phyloP scores from a whole-genome alignment of 2,797 vertebrate genomes.

The Todus mexicanus region DNA sequence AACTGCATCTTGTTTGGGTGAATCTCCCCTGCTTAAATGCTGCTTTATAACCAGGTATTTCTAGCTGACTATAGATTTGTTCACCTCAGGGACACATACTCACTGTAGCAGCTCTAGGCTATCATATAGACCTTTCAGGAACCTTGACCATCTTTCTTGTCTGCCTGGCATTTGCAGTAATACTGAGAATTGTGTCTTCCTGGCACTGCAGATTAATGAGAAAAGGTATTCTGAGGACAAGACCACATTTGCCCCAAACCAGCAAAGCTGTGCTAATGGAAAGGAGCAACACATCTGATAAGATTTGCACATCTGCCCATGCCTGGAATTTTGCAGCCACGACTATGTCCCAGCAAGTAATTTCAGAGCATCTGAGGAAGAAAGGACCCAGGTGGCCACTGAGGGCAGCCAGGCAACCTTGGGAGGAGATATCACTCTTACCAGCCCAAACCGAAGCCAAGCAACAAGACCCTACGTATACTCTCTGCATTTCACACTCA shows the following conservation, averaged over 20 bases:
- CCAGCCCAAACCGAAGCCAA: background rate
- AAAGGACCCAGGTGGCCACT: background rate
- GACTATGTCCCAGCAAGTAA: background rate
- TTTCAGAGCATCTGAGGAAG: background rate
- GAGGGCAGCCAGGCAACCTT: background rate
- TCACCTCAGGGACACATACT: background rate
- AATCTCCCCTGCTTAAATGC: background rate
- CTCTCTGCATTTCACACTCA: background rate
- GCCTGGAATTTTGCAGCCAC: background rate
- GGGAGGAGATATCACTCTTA: background rate
- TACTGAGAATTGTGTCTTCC: background rate
- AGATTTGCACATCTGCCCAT: background rate
- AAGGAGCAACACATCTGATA: background rate
- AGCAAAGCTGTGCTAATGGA: background rate
- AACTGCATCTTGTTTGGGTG: fast-evolving
- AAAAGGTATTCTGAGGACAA: background rate
- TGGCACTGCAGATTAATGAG: background rate
- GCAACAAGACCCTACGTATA: background rate
- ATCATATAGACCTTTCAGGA: background rate
- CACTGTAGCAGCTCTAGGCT: background rate
- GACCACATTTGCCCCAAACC: background rate
- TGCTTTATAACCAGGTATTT: background rate
- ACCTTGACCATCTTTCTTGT: background rate
- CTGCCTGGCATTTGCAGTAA: background rate
- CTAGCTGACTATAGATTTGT: background rate